phyloP scores from a whole-genome alignment of 2,797 vertebrate species.

The Gymnopithys bicolor region DNA sequence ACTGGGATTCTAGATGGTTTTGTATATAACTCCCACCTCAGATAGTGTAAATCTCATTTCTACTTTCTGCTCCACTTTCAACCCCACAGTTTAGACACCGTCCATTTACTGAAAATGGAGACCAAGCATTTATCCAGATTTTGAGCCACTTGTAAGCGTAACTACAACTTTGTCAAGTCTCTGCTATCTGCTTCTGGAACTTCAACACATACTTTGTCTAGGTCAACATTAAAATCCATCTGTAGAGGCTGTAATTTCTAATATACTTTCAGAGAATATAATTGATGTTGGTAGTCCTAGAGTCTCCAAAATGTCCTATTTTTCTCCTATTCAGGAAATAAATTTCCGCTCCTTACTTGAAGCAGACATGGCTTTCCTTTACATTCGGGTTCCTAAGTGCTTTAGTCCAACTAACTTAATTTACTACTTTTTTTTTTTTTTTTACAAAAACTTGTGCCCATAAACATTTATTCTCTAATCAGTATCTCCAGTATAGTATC shows the following conservation, averaged over 20 bases:
- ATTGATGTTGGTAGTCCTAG: background rate
- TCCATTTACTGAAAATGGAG: background rate
- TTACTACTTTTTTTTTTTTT: background rate
- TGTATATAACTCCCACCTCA: background rate
- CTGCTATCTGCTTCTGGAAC: background rate
- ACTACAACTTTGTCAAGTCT: background rate
- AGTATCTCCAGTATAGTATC: background rate
- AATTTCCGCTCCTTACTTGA: background rate
- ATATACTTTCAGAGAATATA: background rate
- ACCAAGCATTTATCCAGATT: background rate
- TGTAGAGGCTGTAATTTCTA: background rate
- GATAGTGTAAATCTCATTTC: background rate
- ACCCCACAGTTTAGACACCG: background rate
- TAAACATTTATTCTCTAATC: background rate
- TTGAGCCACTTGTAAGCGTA: background rate
- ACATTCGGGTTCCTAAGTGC: background rate
- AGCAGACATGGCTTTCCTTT: background rate
- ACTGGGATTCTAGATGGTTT: background rate
- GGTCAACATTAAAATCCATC: background rate
- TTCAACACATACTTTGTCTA: background rate
- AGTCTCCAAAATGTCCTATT: background rate
- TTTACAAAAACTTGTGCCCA: background rate
- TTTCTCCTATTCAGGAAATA: background rate
- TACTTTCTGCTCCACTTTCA: background rate
- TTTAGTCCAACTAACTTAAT: background rate